Percentiles rank a stretch among this genome's conserved stretches.
Evolutionary conservation across 2,113 vertebrate genomes (phyloP).

Genomic region (Balaenoptera acutorostrata): DNA sequence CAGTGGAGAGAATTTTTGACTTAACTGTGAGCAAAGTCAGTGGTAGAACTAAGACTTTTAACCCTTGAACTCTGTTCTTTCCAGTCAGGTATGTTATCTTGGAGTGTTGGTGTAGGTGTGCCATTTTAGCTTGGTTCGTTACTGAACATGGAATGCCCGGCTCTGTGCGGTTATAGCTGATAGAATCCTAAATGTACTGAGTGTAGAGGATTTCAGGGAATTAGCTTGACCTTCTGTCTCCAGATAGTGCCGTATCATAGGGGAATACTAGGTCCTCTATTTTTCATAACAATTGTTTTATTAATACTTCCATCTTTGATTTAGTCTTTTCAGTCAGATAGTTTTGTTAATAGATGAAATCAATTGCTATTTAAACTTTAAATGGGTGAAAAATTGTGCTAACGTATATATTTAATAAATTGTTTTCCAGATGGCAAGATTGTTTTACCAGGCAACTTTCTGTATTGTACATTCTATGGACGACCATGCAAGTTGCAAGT

Average conservation of each 20-base stretch:
- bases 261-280: not conserved
- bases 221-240: not conserved
- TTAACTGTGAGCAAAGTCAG: not conserved
- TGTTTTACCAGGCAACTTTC: slow-evolving; percentile 87
- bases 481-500: slow-evolving; percentile 83
- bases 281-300: not conserved
- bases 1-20: not conserved
- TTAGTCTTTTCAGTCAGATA: not conserved
- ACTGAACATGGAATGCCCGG: not conserved
- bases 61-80: not conserved
- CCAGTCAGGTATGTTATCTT: not conserved
- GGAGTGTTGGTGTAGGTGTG: not conserved
- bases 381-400: not conserved
- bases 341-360: not conserved
- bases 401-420: not conserved
- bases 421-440: slow-evolving; percentile 86
- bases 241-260: not conserved
- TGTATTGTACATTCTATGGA: slow-evolving; percentile 89
- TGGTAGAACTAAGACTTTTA: not conserved
- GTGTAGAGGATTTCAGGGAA: not conserved
- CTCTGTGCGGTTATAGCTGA: not conserved
- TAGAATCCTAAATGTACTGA: not conserved
- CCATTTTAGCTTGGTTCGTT: not conserved
- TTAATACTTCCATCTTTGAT: not conserved
- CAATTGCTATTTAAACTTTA: slow-evolving; percentile 1